These are phyloP conservation scores for Tetraneura akinire DNA, from an alignment of 1,140 invertebrate species.

Conservation along the genomic window DNA sequence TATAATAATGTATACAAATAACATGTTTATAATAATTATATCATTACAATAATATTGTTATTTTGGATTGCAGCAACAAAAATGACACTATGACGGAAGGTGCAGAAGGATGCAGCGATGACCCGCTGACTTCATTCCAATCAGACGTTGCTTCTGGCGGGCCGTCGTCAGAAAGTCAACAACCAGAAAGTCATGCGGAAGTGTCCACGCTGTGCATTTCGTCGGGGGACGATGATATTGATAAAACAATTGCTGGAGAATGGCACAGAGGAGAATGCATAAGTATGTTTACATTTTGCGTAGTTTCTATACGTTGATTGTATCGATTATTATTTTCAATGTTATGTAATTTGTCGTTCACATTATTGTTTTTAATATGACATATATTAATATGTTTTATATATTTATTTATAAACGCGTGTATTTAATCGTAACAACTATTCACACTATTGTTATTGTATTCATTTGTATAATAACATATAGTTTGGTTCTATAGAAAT, in stretches of 20 bases:
- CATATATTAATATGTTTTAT: no score
- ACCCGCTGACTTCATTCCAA: slow-evolving; percentile 37
- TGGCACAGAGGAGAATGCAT: slow-evolving; percentile 36
- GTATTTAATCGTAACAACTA: no score
- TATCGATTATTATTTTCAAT: no score
- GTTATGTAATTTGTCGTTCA: no score
- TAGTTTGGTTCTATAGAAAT: no score
- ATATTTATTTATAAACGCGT: no score
- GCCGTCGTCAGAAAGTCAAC: slow-evolving; percentile 11
- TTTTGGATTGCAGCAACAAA: slow-evolving; percentile 16
- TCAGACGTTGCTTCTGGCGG: slow-evolving; percentile 26
- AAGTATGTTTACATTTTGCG: slow-evolving; percentile 17
- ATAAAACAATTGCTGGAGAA: slow-evolving; percentile 37
- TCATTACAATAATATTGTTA: not conserved
- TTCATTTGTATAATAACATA: no score
- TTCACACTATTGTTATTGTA: no score
- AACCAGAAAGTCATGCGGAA: slow-evolving; percentile 6
- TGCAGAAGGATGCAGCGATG: slow-evolving; percentile 34
- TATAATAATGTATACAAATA: no score
- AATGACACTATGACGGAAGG: slow-evolving; percentile 48
- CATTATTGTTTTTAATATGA: no score
- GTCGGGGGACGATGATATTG: slow-evolving; percentile 23
- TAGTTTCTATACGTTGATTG: not conserved
- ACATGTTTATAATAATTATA: no score
- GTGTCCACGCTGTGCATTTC: slow-evolving; percentile 36